Evolutionary conservation across 2,113 vertebrate genomes (phyloP).

Genomic region (Maylandia zebra): DNA sequence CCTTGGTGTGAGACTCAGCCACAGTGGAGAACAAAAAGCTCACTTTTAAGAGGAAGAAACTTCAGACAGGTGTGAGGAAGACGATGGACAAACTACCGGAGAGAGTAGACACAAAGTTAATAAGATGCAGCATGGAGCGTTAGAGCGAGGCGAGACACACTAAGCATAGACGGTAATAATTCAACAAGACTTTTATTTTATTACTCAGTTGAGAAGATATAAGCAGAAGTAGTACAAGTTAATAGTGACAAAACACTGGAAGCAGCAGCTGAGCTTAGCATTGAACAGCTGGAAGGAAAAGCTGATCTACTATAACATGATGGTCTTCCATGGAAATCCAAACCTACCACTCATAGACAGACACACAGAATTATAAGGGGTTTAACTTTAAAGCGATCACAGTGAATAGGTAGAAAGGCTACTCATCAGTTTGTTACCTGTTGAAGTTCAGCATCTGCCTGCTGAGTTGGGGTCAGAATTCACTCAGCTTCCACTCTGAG

Average conservation of each 20-base stretch:
- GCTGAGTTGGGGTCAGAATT: neutral
- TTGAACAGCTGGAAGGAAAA: neutral
- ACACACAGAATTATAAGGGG: neutral
- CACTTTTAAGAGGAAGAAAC: neutral
- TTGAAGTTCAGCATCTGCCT: neutral
- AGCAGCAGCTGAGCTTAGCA: neutral
- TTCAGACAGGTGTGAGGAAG: neutral
- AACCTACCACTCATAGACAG: neutral
- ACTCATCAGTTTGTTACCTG: neutral
- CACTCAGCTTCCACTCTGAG: neutral
- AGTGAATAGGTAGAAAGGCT: neutral
- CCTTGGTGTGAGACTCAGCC: neutral
- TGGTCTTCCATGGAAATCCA: neutral
- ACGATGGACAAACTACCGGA: neutral
- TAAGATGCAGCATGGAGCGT: neutral
- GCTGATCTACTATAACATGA: neutral
- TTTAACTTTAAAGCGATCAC: neutral
- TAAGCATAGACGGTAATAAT: neutral
- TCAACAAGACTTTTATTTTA: neutral
- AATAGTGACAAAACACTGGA: neutral
- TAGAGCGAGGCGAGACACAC: neutral
- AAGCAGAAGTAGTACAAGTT: neutral
- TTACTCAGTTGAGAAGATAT: neutral
- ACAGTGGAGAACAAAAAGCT: neutral
- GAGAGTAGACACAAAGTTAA: neutral